These are phyloP conservation scores for Meteorus colon DNA, from an alignment of 2,888 invertebrate species.

Conservation along the genomic window DNA sequence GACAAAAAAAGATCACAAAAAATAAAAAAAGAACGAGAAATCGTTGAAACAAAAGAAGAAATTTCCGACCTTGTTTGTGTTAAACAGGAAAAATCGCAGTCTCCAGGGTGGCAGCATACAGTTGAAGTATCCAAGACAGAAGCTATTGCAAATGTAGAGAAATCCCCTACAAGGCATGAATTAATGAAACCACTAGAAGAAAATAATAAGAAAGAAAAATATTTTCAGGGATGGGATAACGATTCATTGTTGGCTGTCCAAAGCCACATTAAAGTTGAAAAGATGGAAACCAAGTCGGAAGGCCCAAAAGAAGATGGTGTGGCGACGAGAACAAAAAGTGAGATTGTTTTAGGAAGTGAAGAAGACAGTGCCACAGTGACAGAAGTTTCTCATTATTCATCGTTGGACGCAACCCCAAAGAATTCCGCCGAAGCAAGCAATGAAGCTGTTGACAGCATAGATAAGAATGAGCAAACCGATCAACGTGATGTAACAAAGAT, in stretches of 20 bases:
- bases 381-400: not conserved
- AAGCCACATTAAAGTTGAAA: conserved; percentile 1
- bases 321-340: not conserved
- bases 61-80: not conserved
- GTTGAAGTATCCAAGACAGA: not conserved
- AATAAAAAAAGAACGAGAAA: conserved; percentile 10
- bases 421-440: not conserved
- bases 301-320: conserved; percentile 17
- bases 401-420: conserved; percentile 8
- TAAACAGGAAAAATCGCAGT: conserved; percentile 7
- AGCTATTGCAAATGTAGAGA: conserved; percentile 20
- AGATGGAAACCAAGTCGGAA: conserved; percentile 9
- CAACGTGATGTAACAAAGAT: conserved; percentile 12
- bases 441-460: conserved; percentile 14
- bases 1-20: conserved; percentile 23
- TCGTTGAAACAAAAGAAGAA: conserved; percentile 15
- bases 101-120: conserved; percentile 12
- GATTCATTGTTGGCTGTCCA: conserved; percentile 46
- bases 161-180: conserved; percentile 31
- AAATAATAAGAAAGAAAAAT: conserved; percentile 48
- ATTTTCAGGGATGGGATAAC: conserved; percentile 59
- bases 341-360: not conserved
- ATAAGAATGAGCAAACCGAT: conserved; percentile 15
- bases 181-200: conserved; percentile 34
- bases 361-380: not conserved